phyloP scores from a whole-genome alignment of 2,113 vertebrate genomes.

The Chinchilla lanigera region DNA sequence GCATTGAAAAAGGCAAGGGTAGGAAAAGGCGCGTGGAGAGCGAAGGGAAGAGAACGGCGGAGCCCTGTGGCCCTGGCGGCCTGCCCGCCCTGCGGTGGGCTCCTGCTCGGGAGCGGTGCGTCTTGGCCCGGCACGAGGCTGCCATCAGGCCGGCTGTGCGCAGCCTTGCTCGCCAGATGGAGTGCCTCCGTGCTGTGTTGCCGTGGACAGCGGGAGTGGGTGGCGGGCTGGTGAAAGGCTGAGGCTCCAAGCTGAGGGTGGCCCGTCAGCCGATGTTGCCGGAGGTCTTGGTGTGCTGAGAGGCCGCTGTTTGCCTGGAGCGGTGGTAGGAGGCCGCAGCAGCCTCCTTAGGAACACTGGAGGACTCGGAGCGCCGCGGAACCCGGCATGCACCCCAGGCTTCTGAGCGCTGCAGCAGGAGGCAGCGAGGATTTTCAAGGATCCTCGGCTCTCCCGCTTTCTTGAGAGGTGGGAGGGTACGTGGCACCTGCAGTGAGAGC shows the following conservation, averaged over 20 bases:
- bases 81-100: accelerated
- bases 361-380: not conserved
- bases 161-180: not conserved
- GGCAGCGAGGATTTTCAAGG: not conserved
- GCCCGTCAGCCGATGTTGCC: not conserved
- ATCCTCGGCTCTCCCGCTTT: not conserved
- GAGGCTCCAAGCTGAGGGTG: not conserved
- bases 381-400: not conserved
- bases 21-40: not conserved
- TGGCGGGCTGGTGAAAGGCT: not conserved
- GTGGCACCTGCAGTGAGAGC: not conserved
- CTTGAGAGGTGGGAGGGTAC: not conserved
- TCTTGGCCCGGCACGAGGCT: not conserved
- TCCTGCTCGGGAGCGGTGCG: not conserved
- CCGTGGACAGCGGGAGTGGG: not conserved
- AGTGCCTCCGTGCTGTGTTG: not conserved
- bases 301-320: not conserved
- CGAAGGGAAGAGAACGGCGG: not conserved
- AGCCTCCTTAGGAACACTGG: not conserved
- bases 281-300: not conserved
- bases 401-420: not conserved
- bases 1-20: not conserved
- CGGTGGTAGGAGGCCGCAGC: not conserved
- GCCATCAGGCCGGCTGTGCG: not conserved
- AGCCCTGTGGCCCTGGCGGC: not conserved